These are phyloP conservation scores for Anseranas semipalmata DNA, from an alignment of 2,113 vertebrate genomes.

Conservation along the genomic window DNA sequence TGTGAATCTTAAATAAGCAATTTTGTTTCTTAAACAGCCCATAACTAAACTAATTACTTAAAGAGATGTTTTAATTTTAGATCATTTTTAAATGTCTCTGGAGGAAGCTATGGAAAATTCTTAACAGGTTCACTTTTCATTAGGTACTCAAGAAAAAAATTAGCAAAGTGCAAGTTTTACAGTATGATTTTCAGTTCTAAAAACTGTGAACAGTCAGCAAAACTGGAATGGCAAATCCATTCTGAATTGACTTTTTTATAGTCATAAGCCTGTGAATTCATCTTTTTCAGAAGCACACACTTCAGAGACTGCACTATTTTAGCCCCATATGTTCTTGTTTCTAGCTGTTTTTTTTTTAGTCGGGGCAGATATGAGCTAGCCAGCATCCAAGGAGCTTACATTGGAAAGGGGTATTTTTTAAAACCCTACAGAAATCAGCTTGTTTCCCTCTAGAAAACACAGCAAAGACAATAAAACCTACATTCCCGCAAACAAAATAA, in stretches of 20 bases:
- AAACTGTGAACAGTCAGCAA: conserved; percentile 6
- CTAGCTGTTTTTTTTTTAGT: neutral
- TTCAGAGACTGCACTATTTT: neutral
- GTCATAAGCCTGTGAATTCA: neutral
- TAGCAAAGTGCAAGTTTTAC: neutral
- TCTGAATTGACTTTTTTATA: conserved; percentile 5
- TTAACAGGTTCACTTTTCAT: neutral
- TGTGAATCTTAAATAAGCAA: neutral
- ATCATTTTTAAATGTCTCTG: conserved; percentile 5
- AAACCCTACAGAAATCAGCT: neutral
- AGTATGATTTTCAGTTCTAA: neutral
- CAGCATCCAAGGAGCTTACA: neutral
- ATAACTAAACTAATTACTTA: neutral
- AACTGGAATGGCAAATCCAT: conserved; percentile 6
- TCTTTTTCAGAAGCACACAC: neutral
- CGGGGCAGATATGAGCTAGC: accelerated
- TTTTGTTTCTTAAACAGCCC: conserved; percentile 33
- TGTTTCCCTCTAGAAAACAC: neutral
- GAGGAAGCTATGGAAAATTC: conserved; percentile 18
- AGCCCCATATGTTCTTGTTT: neutral
- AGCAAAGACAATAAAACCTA: neutral
- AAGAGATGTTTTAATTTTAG: neutral
- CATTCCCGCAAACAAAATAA: neutral
- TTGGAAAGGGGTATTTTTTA: neutral
- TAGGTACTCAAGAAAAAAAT: neutral